Percentiles rank a stretch among this genome's conserved stretches.
Evolutionary conservation across 2,113 vertebrate genomes (phyloP).

Genomic region (Serilophus lunatus): DNA sequence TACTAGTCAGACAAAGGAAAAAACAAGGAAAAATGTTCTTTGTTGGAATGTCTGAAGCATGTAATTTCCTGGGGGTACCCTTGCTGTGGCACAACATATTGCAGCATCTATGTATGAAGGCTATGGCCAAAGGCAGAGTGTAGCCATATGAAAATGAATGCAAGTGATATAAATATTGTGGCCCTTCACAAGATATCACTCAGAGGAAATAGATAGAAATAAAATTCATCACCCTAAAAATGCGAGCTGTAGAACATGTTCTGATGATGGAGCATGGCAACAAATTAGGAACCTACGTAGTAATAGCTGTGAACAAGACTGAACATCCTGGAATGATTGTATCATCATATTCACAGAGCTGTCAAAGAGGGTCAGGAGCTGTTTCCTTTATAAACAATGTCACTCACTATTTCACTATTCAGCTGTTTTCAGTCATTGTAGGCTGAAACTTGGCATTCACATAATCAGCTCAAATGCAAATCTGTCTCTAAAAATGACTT

Average conservation of each 20-base stretch:
- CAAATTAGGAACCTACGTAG: neutral
- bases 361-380: slow-evolving; percentile 9
- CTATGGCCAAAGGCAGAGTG: neutral
- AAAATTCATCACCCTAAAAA: neutral
- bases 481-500: slow-evolving; percentile 34
- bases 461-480: slow-evolving; percentile 19
- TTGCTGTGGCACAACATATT: neutral
- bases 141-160: neutral
- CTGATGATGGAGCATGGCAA: neutral
- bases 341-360: slow-evolving; percentile 15
- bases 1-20: neutral
- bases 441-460: slow-evolving; percentile 29
- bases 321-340: neutral
- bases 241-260: neutral
- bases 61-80: neutral
- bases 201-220: neutral
- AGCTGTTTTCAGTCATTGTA: slow-evolving; percentile 36
- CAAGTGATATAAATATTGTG: neutral
- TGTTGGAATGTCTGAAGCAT: neutral
- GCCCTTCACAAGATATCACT: neutral
- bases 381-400: slow-evolving; percentile 13
- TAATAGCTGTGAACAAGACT: neutral
- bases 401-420: slow-evolving; percentile 44
- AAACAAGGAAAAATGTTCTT: neutral
- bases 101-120: neutral